These are phyloP conservation scores for Buceros bicornis DNA, from an alignment of 2,797 vertebrate genomes.

Conservation along the genomic window DNA sequence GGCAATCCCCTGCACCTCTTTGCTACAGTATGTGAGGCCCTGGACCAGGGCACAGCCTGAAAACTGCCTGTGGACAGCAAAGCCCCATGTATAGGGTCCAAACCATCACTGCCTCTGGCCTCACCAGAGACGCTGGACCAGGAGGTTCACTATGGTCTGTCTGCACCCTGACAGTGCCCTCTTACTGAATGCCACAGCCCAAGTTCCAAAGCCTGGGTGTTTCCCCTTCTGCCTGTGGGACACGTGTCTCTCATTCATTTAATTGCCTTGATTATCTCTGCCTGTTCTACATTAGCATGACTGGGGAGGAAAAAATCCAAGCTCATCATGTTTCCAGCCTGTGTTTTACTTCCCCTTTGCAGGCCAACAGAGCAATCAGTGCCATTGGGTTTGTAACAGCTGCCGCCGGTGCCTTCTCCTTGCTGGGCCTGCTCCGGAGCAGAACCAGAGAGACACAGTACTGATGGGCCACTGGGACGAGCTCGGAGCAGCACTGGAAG, in stretches of 20 bases:
- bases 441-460: constrained; percentile 62
- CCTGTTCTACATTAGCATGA: not conserved
- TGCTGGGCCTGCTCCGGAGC: constrained; percentile 73
- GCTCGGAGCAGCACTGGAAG: not conserved
- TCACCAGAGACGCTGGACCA: not conserved
- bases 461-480: not conserved
- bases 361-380: constrained; percentile 73
- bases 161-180: not conserved
- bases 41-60: not conserved
- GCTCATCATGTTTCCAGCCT: not conserved
- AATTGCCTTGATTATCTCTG: not conserved
- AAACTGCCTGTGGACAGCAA: not conserved
- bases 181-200: not conserved
- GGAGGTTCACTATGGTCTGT: not conserved
- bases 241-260: not conserved
- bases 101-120: not conserved
- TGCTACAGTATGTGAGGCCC: not conserved
- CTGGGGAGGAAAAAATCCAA: too few relatives aligned
- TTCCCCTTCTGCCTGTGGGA: accelerated
- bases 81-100: accelerated
- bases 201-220: accelerated
- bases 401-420: constrained; percentile 61
- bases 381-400: constrained; percentile 69
- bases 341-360: not conserved
- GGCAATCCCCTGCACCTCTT: not conserved